A percentile compares a stretch with the other conserved stretches of the same genome.
These are phyloP conservation scores for Trichomalopsis sarcophagae DNA, from an alignment of 1,140 invertebrate species.

Conservation along the genomic window DNA sequence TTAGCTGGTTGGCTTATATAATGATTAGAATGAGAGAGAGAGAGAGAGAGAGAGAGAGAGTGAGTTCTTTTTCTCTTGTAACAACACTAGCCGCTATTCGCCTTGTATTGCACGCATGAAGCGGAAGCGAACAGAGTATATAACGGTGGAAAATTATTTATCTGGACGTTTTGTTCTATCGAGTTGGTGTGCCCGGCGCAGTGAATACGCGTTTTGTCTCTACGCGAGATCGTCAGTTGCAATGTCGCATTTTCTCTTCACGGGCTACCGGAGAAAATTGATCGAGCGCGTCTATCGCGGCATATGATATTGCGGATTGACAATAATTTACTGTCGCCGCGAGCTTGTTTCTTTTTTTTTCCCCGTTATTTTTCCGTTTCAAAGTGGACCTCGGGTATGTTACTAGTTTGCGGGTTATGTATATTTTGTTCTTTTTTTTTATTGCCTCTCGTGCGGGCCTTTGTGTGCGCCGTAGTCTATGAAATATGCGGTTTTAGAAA, in stretches of 20 bases:
- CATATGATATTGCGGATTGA: conserved; percentile 40
- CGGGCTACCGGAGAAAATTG: conserved; percentile 23
- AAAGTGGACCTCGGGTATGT: background rate
- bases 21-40: no score
- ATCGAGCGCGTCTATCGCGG: conserved; percentile 12
- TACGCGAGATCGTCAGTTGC: background rate
- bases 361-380: background rate
- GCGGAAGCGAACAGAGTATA: conserved; percentile 1
- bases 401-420: background rate
- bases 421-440: background rate
- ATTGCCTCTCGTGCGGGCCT: background rate
- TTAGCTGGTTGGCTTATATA: no score
- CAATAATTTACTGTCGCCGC: conserved; percentile 25
- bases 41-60: no score
- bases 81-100: no score
- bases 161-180: conserved; percentile 30
- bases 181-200: background rate
- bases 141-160: conserved; percentile 38
- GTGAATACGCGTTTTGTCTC: background rate
- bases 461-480: background rate
- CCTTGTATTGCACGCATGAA: background rate
- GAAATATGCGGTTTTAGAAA: background rate
- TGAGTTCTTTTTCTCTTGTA: no score
- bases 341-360: background rate
- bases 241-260: conserved; percentile 44